Evolutionary conservation across 2,113 vertebrate species (phyloP).

Genomic region (Lampris incognitus): DNA sequence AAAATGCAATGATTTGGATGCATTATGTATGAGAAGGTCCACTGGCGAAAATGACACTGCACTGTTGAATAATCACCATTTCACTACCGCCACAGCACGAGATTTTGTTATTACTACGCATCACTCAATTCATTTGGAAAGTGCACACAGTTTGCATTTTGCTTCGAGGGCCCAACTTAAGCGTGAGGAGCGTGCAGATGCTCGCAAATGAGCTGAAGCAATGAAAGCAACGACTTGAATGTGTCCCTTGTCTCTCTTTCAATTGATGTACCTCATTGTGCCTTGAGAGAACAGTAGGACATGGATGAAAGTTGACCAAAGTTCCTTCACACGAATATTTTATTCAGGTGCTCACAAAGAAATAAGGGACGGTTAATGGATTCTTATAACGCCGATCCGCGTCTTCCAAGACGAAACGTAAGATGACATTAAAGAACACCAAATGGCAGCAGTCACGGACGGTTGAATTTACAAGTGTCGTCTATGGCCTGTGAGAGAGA

Average conservation of each 20-base stretch:
- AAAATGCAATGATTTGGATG: constrained; percentile 80
- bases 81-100: constrained; percentile 66
- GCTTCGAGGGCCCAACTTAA: constrained; percentile 41
- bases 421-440: background rate
- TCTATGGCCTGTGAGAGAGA: constrained; percentile 36
- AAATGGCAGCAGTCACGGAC: background rate
- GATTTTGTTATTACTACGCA: constrained; percentile 68
- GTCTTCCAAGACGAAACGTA: background rate
- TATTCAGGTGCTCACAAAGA: constrained; percentile 29
- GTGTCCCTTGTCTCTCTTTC: constrained; percentile 34
- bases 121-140: constrained; percentile 73
- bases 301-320: background rate
- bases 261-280: constrained; percentile 36
- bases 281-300: constrained; percentile 24
- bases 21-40: constrained; percentile 77
- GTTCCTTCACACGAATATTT: constrained; percentile 35
- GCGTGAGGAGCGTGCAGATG: constrained; percentile 44
- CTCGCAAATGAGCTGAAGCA: constrained; percentile 58
- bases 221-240: constrained; percentile 23
- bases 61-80: constrained; percentile 76
- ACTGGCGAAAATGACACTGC: constrained; percentile 77
- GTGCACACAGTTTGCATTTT: constrained; percentile 61
- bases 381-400: background rate
- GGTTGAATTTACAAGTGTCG: background rate
- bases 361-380: background rate